Conservation (phyloP, 1,140 invertebrate genomes). For the Heliconius melpomene region DNA sequence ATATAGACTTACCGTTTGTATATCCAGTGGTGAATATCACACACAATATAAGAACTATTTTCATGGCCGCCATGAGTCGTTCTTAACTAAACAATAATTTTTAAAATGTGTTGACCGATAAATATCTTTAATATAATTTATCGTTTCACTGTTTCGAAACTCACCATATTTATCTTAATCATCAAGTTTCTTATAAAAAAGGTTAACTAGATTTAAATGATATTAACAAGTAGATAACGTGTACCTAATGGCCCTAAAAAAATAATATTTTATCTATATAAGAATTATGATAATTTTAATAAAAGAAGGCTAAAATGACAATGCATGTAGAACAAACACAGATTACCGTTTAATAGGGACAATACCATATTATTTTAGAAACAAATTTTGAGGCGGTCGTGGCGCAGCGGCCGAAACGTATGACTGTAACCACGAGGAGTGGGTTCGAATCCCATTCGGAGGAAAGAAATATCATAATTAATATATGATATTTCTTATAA, state of each 20-base stretch:
- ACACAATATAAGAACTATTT: slow-evolving; percentile 16
- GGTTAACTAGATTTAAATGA: not conserved
- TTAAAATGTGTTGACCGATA: slow-evolving; percentile 36
- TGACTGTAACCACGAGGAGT: too few species aligned
- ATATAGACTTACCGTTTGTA: slow-evolving; percentile 18
- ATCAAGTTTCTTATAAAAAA: slow-evolving; percentile 27
- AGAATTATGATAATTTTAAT: not conserved
- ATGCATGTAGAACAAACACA: not conserved
- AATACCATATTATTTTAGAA: not conserved
- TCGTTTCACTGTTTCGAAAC: slow-evolving; percentile 50
- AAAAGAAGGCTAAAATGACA: not conserved
- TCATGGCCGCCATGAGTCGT: slow-evolving; percentile 20
- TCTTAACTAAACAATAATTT: not conserved
- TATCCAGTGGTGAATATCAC: slow-evolving; percentile 9
- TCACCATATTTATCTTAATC: slow-evolving; percentile 36
- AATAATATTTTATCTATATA: not conserved
- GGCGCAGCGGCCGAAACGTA: too few species aligned
- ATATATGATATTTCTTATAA: too few species aligned
- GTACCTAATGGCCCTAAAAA: too few species aligned
- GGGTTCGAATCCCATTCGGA: too few species aligned
- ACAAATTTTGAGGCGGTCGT: too few species aligned
- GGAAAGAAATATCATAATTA: too few species aligned
- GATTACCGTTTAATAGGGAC: not conserved
- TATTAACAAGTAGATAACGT: too few species aligned
- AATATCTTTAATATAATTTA: slow-evolving; percentile 29